A percentile compares a stretch with the other conserved stretches of the same genome.
Conservation (phyloP, 2,113 vertebrate genomes). For the Melospiza melodia region DNA sequence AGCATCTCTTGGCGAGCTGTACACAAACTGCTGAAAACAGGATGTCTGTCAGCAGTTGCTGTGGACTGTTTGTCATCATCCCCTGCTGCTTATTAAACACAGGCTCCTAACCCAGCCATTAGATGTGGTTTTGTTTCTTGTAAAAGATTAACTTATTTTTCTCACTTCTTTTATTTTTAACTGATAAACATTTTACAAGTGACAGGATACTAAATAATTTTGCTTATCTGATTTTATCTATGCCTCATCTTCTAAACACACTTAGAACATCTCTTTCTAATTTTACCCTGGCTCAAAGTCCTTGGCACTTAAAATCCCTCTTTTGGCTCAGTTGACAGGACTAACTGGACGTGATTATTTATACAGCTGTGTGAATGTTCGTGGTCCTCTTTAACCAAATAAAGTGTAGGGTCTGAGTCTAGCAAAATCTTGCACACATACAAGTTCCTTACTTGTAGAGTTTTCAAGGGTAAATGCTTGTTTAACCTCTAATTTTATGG, state of each 20-base stretch:
- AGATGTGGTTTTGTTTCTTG: neutral
- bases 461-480: neutral
- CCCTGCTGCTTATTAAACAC: neutral
- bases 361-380: neutral
- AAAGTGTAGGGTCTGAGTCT: neutral
- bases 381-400: slow-evolving; percentile 16
- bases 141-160: slow-evolving; percentile 27
- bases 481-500: neutral
- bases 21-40: neutral
- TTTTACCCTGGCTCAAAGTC: neutral
- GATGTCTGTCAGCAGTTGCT: neutral
- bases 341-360: slow-evolving; percentile 37
- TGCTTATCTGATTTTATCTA: slow-evolving; percentile 47
- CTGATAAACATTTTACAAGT: neutral
- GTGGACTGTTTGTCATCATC: neutral
- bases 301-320: slow-evolving; percentile 22
- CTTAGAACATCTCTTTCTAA: neutral
- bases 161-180: slow-evolving; percentile 31
- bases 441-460: neutral
- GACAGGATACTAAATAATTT: slow-evolving; percentile 23
- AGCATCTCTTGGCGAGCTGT: neutral
- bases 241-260: slow-evolving; percentile 28
- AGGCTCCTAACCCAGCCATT: neutral
- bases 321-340: neutral
- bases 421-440: neutral